phyloP scores from a whole-genome alignment of 2,888 invertebrate genomes.

The Polydrusus cervinus region DNA sequence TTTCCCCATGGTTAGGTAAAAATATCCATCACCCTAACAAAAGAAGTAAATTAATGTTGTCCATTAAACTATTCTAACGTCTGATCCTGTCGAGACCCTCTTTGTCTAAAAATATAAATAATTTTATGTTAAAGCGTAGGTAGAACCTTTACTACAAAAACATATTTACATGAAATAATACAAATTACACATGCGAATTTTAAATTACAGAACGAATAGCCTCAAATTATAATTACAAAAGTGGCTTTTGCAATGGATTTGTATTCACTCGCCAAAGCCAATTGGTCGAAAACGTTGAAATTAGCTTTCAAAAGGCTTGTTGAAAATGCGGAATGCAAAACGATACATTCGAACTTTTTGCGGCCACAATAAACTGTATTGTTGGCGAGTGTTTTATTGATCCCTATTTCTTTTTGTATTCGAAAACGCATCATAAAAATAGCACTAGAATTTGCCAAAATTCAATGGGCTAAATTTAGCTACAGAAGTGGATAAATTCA shows the following conservation, averaged over 20 bases:
- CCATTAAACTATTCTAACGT: no score
- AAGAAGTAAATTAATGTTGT: no score
- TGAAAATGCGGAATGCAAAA: constrained; percentile 36
- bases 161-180: constrained; percentile 44
- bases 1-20: no score
- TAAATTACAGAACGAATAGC: constrained; percentile 33
- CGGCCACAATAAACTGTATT: constrained; percentile 33
- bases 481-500: no score
- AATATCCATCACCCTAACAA: no score
- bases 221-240: constrained; percentile 48
- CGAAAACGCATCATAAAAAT: neutral
- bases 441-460: no score
- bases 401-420: neutral
- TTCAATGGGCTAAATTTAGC: no score
- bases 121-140: no score
- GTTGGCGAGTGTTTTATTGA: constrained; percentile 7
- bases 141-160: neutral
- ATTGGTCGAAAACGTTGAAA: constrained; percentile 46
- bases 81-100: no score
- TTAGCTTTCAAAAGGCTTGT: constrained; percentile 47
- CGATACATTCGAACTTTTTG: constrained; percentile 36
- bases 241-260: constrained; percentile 52
- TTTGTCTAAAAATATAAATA: no score
- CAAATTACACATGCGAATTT: constrained; percentile 40
- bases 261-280: constrained; percentile 45